Conservation (phyloP, 2,797 vertebrate genomes). For the Helostoma temminkii region DNA sequence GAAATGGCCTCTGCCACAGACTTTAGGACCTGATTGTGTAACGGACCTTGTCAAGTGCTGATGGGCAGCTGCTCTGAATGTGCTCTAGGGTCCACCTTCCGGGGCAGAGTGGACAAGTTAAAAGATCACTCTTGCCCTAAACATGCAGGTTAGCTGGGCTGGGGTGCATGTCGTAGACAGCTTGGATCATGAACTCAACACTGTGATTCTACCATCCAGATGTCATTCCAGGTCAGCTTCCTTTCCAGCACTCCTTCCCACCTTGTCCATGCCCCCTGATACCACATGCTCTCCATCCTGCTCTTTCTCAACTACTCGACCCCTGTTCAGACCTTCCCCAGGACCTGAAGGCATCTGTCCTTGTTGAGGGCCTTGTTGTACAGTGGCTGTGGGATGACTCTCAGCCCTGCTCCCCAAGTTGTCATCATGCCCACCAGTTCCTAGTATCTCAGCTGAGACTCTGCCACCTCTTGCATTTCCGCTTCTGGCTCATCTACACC, state of each 20-base stretch:
- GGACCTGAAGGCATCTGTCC: not conserved
- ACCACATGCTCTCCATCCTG: not conserved
- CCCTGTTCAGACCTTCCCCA: not conserved
- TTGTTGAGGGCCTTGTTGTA: not conserved
- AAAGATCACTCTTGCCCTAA: not conserved
- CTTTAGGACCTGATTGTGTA: constrained; percentile 6
- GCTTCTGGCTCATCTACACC: not conserved
- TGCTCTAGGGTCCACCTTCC: not conserved
- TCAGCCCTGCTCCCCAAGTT: not conserved
- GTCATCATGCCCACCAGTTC: too few relatives aligned
- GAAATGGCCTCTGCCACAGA: too few relatives aligned
- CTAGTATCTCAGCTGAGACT: not conserved
- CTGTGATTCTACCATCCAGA: not conserved
- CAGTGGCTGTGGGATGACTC: not conserved
- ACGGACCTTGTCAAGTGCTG: not conserved
- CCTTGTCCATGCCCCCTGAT: not conserved
- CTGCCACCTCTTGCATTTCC: not conserved
- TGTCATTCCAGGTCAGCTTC: not conserved
- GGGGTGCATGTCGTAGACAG: not conserved
- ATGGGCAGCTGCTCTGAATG: not conserved
- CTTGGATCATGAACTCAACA: not conserved
- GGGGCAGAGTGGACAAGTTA: not conserved
- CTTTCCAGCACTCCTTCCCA: not conserved
- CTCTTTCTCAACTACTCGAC: not conserved
- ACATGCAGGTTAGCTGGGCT: not conserved